Evolutionary conservation across 2,113 vertebrate species (phyloP), one percentile per base, ranked within the genome.

Genomic region (Microcebus tavaratra): DNA sequence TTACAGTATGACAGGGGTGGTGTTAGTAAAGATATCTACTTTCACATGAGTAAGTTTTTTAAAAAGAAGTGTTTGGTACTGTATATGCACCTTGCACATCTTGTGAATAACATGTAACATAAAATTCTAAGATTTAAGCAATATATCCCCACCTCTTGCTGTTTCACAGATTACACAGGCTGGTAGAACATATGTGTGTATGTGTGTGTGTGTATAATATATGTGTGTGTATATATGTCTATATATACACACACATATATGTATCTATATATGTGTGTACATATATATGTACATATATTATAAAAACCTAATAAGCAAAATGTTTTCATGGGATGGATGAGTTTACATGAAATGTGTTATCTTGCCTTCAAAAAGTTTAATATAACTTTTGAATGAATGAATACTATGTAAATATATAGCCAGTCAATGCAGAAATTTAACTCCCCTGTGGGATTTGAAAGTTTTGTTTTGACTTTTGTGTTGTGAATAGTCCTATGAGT

Each of bases 111-210:
- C 8, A 63, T 15, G 13, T 2, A 94, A 75, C 18, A 93, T 27
- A 23, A 93, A 80, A 79, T 93, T 15, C 80, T 67, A 82, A 48
- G 6, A 7, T 7, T 73, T 76, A 88, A 82, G 7, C 8, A 95
- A 50, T 91, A 72, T 34, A 42, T 45, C 2, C 4, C 4, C 5
- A 67, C 4, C 14, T 68, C 9, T 82, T 89, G 36, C 50, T 63
- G 42, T 45, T 75, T 87, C 55, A 81, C 6, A 70, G 21, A 53
- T 92, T 94, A 39, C 34, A 65, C 0, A 48, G 34, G 1, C 55
- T 25, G 3, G 13, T 87, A 6, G 23, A 90, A 91, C 15, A 72
- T 63, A 6, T 55, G 4, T 20, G 45, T 45, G 45, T 45, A 6
- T 45, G 45, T 45, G 1, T 53, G 14, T 17, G 50, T 53, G 50